Evolutionary conservation across 2,113 vertebrate species (phyloP), one percentile per base, ranked within the genome.

Genomic region (Galeopterus variegatus): DNA sequence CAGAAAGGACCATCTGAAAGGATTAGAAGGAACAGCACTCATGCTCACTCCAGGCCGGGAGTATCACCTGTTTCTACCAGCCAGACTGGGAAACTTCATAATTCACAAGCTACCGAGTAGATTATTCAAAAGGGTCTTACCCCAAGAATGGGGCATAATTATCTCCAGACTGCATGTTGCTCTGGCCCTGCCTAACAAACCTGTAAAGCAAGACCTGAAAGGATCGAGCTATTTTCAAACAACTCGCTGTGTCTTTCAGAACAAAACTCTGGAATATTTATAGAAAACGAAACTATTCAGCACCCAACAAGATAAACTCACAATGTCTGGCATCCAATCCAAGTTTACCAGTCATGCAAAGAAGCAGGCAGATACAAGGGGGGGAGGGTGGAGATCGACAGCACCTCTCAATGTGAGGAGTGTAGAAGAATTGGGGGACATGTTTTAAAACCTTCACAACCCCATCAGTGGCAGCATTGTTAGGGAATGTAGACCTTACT

Each of bases 231-330:
- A 45, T 73, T 88, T 73, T 52, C 18, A 65, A 80, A 84, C 21
- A 89, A 76, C 70, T 58, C n/a, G 31, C 67, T 36, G 60, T 58
- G 60, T 77, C 86, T 41, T 41, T 56, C 70, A 88, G 73, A 69
- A 69, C 26, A 80, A 60, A 92, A 36, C 24, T 52, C 19, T 81
- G 69, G 93, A 87, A 60, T 79, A 36, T 65, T 73, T 93, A 18
- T 8, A 72, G 67, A 18, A 92, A 90, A 64, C 19, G 91, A 64
- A 94, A 62, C n/a, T 69, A 80, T 81, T 11, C 79, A 94, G 56
- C 12, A 64, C 48, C 31, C 67, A 87, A 33, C 11, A 73, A 84
- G 84, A 89, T 85, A 48, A 88, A 79, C 8, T 95, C 56, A 83
- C 26, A 60, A 26, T 31, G 60, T 28, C 54, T 93, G 80, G 45